Evolutionary conservation across 2,888 invertebrate species (phyloP).

Genomic region (Chrysolina oricalcia): DNA sequence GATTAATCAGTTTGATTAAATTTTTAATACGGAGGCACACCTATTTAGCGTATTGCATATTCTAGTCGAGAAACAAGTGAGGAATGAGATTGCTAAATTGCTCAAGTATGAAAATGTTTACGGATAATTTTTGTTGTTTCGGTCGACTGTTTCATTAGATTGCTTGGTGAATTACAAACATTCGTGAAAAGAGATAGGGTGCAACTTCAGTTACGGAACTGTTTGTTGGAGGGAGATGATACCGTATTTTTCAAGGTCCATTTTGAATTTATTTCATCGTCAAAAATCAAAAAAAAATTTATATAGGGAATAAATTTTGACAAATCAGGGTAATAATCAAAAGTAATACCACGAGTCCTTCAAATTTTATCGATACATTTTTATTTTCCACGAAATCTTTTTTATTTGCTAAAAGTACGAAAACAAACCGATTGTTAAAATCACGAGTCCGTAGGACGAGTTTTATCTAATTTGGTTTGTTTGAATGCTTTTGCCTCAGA

Average conservation of each 20-base stretch:
- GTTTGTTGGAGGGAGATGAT: slow-evolving; percentile 5
- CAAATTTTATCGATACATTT: too few relatives aligned
- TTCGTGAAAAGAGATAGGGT: slow-evolving; percentile 21
- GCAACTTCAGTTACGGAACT: background rate
- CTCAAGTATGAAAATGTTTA: slow-evolving; percentile 15
- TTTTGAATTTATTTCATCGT: background rate
- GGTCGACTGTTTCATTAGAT: slow-evolving; percentile 16
- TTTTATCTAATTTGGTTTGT: too few relatives aligned
- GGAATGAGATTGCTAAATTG: slow-evolving; percentile 14
- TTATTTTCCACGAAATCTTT: too few relatives aligned
- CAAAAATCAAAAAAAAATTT: too few relatives aligned
- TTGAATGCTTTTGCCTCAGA: too few relatives aligned
- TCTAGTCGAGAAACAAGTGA: slow-evolving; percentile 19
- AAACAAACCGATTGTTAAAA: too few relatives aligned
- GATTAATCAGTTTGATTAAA: slow-evolving; percentile 35
- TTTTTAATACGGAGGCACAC: slow-evolving; percentile 26
- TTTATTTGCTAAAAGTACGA: too few relatives aligned
- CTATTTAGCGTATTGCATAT: slow-evolving; percentile 9
- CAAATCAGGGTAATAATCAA: too few relatives aligned
- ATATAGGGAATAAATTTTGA: too few relatives aligned
- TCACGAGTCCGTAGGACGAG: too few relatives aligned
- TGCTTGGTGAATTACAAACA: slow-evolving; percentile 11
- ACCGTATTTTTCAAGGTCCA: background rate
- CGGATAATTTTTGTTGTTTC: slow-evolving; percentile 22
- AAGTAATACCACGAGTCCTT: too few relatives aligned